Conservation (phyloP, 2,888 invertebrate species). For the Dolichomitus sp. region DNA sequence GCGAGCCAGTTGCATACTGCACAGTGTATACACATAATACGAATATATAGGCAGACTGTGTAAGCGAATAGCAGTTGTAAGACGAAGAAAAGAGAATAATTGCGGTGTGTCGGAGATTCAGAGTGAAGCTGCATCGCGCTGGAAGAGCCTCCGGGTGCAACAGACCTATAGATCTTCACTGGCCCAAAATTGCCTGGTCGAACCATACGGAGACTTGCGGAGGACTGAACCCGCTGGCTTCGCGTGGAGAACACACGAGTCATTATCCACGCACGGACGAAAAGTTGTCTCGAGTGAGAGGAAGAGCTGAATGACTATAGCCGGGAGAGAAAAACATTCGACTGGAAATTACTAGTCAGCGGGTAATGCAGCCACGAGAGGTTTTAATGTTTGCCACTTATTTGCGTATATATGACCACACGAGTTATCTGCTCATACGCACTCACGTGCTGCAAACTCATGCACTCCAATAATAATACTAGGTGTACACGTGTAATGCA, state of each 20-base stretch:
- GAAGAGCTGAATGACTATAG: conserved; percentile 26
- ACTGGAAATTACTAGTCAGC: conserved; percentile 57
- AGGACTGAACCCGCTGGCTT: conserved; percentile 15
- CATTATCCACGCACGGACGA: conserved; percentile 55
- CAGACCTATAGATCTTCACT: conserved; percentile 8
- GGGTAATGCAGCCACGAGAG: conserved; percentile 7
- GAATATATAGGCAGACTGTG: neutral
- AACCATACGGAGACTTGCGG: conserved; percentile 11
- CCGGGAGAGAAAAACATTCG: conserved; percentile 22
- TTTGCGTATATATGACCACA: conserved; percentile 47
- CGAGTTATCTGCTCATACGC: conserved; percentile 7
- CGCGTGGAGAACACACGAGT: conserved; percentile 29
- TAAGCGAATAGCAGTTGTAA: conserved; percentile 10
- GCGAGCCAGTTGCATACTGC: neutral
- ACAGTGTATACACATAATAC: conserved; percentile 21
- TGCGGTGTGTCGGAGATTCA: conserved; percentile 28
- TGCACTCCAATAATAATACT: neutral
- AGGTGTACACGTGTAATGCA: conserved; percentile 6
- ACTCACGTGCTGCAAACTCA: neutral
- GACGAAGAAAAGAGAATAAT: conserved; percentile 35
- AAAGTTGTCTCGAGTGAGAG: conserved; percentile 37
- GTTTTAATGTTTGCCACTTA: conserved; percentile 57
- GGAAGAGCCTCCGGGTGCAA: conserved; percentile 23
- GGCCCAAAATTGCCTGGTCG: conserved; percentile 35
- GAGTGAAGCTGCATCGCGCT: conserved; percentile 14